A percentile compares a stretch with the other conserved stretches of the same genome.
phyloP scores from a whole-genome alignment of 2,797 vertebrate genomes.

The Epinephelus awoara region DNA sequence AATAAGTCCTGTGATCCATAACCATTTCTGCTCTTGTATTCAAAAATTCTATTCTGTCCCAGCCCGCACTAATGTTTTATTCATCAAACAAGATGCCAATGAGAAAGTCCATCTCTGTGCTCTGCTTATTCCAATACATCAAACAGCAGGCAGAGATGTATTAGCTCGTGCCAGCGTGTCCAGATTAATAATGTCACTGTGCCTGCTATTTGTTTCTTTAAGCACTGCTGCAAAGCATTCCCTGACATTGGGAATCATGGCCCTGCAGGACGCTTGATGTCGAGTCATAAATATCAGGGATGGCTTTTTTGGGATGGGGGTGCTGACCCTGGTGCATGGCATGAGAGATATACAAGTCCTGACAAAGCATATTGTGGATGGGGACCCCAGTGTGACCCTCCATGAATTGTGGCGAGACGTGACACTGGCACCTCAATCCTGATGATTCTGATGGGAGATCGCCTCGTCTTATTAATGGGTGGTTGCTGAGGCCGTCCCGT shows the following conservation, averaged over 20 bases:
- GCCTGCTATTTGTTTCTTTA: conserved; percentile 62
- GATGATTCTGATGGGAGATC: neutral
- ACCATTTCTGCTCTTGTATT: conserved; percentile 53
- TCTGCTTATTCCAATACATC: conserved; percentile 69
- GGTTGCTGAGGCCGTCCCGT: neutral
- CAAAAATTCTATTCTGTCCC: conserved; percentile 61
- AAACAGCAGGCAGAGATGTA: conserved; percentile 66
- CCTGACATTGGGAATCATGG: conserved; percentile 59
- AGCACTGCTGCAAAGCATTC: conserved; percentile 47
- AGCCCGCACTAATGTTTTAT: conserved; percentile 75
- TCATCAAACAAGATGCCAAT: conserved; percentile 71
- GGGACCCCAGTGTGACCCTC: neutral
- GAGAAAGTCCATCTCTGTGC: conserved; percentile 74
- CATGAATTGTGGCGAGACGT: conserved; percentile 14
- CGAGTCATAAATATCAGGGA: conserved; percentile 44
- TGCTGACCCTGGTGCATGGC: conserved; percentile 16
- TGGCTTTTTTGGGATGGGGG: conserved; percentile 10
- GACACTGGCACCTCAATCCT: conserved; percentile 4
- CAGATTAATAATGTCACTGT: conserved; percentile 76
- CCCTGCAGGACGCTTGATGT: conserved; percentile 29
- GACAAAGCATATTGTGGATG: conserved; percentile 30
- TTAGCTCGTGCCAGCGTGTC: conserved; percentile 66
- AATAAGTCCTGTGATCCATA: conserved; percentile 55
- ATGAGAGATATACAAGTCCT: conserved; percentile 15
- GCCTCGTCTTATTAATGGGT: neutral